Evolutionary conservation across 1,140 invertebrate genomes (phyloP), one percentile per base, ranked within the genome.

Genomic region (Philopotamus ludificatus): DNA sequence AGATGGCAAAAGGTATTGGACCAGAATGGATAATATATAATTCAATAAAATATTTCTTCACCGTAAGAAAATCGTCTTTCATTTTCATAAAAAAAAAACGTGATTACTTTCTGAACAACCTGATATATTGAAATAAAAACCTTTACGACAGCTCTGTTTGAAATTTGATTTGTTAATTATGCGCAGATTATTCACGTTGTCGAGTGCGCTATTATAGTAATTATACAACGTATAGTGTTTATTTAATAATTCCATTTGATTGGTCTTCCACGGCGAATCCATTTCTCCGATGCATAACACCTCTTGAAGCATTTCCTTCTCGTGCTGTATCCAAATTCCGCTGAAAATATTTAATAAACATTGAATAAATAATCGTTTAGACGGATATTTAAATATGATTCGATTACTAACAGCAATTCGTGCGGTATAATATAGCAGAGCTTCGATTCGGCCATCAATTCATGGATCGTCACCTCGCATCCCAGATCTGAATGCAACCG

Each of bases 401-500:
- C 44, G 20, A 49, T 0, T n/a, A 87, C 89, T 88, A 82, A 95
- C 91, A 98, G 77, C 64, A 97, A 79, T 76, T 96, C 90, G 69
- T 92, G 88, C 2, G 95, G 95, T 74, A 97, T 86, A 26, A 85
- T 79, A 71, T 93, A 96, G 71, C 92, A 91, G 0, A 95, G 76
- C 73, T 88, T 90, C 57, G 90, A 90, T 76, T 98, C 95, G 0
- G 92, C 89, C 90, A 98, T 93, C 61, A 93, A 89, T 79, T 98
- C 95, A 72, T 95, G 89, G 1, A 96, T 92, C 59, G 90, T 91
- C 44, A 97, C 93, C 76, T 96, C 92, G 3, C 92, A 91, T 1
- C 92, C 91, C 3, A 94, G 81, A 2, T 91, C 91, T 0, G 93
- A 95, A 75, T 96, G 93, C 78, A 97, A 93, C 49, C 93, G 85